Evolutionary conservation across 2,888 invertebrate genomes (phyloP), one percentile per base, ranked within the genome.

Genomic region (Agrotis segetum): DNA sequence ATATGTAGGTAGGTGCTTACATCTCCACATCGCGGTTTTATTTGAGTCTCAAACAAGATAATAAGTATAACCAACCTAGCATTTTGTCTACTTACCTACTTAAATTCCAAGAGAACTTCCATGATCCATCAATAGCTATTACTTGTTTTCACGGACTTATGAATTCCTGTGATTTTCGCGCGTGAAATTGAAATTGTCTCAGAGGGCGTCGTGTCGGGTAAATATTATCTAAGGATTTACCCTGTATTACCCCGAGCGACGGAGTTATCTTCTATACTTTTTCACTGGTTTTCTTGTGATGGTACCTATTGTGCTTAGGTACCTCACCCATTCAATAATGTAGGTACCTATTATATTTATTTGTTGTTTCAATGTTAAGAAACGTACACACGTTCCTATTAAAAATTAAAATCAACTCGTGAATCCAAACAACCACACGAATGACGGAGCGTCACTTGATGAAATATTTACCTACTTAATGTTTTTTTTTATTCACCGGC

Each of bases 181-280:
- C 88, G 88, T 89, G 87, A 89, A 88, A 89, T 89, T 88, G 84
- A 85, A 87, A 82, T 83, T 83, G 69, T 74, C 84, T 73, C 77
- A 17, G 69, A 75, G 65, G 67, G 66, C 21, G 77, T 24, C 50
- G 53, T 65, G 52, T 78, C 63, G 47, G 34, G 73, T 63, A 81
- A 74, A 77, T 77, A 83, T 83, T 84, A 74, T 70, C 67, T 46
- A 74, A 77, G 82, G 83, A 86, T 87, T 85, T 85, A 72, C 71
- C 71, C 79, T 83, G 75, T 71, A 77, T 83, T 71, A 76, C 63
- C 64, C 64, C 71, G 40, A 40, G 40, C 40, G 9, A 34, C 67
- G 62, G 68, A 71, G 47, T 62, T 71, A 58, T 53, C 62, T 67
- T 53, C 19, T 64, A 69, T 34, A 74, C 59, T 55, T 81, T 59